Evolutionary conservation across 2,113 vertebrate species (phyloP), one percentile per base, ranked within the genome.

Genomic region (Ceyx margarethae): DNA sequence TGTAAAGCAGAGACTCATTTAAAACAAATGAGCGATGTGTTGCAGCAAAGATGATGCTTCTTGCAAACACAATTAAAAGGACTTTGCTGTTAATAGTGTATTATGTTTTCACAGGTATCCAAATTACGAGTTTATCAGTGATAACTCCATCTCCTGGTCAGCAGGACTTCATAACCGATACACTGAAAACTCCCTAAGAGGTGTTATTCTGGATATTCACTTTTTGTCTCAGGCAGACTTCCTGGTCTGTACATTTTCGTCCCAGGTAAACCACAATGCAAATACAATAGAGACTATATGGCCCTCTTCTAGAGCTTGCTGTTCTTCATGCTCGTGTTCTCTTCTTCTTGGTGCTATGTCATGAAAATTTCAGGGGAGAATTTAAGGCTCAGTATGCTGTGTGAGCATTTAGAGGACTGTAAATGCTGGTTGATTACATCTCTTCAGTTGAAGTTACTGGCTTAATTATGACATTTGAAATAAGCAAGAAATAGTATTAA

Each of bases 81-180:
- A 21, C 31, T 45, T 45, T 56, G 7, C 15, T 81, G 13, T 86
- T 95, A 93, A 94, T 28, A 28, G 5, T 75, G 26, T 51, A 3
- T 75, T 94, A 15, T 92, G 12, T 90, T 96, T 97, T 89, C 91
- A 75, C 94, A 99, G 99, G 97, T 99, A 99, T 79, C 98, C 98
- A 46, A 98, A 98, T 85, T 99, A 99, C 2, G 98, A 99, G 97
- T 99, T 99, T 97, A 99, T 99, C 97, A 99, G 99, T 88, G 99
- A 99, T 96, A 99, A 99, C 96, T 99, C 99, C 94, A 99, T 99
- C 95, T 99, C 99, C 40, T 99, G 99, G 99, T 99, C 99, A n/a
- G 99, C 99, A 6, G 99, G 99, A 78, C 98, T 99, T 66, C 99
- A 99, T 87, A 99, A 99, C 97, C 98, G 99, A 75, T 99, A 99